These are phyloP conservation scores for Lacanobia wlatinum DNA, from an alignment of 2,888 invertebrate genomes.

Conservation along the genomic window DNA sequence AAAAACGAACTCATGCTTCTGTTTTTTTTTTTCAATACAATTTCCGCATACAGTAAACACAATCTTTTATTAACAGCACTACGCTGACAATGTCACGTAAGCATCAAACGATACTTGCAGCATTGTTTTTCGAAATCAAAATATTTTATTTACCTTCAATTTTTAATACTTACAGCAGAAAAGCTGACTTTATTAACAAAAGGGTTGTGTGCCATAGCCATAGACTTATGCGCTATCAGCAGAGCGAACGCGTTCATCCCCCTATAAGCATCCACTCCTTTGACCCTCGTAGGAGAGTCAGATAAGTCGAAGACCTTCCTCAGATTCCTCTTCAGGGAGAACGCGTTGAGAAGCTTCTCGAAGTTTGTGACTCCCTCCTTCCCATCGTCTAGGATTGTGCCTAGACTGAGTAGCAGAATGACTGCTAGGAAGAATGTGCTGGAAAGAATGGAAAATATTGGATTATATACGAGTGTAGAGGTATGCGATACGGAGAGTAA, in stretches of 20 bases:
- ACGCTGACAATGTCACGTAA: too few relatives aligned
- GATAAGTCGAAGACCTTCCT: constrained; percentile 84
- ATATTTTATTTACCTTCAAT: too few relatives aligned
- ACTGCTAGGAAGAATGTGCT: constrained; percentile 87
- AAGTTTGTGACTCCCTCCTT: constrained; percentile 86
- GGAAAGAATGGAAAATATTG: constrained; percentile 63
- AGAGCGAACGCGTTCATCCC: constrained; percentile 90
- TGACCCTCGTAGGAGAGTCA: constrained; percentile 82
- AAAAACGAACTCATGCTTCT: too few relatives aligned
- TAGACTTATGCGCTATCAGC: constrained; percentile 90
- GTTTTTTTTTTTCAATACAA: too few relatives aligned
- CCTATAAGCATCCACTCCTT: constrained; percentile 89
- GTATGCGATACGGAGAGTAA: too few relatives aligned
- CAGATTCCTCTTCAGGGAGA: constrained; percentile 88
- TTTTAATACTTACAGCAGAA: constrained; percentile 84
- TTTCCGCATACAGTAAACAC: too few relatives aligned
- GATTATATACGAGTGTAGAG: background rate
- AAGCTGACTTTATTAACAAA: constrained; percentile 90
- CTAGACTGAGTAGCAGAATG: constrained; percentile 81
- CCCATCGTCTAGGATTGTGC: constrained; percentile 85
- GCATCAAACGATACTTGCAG: background rate
- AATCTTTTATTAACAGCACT: too few relatives aligned
- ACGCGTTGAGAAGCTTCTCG: constrained; percentile 87
- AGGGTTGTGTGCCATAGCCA: constrained; percentile 91
- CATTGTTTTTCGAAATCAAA: background rate